A percentile compares a stretch with the other conserved stretches of the same genome.
Conservation (phyloP, 2,113 vertebrate species). For the Phylloscopus trochilus region DNA sequence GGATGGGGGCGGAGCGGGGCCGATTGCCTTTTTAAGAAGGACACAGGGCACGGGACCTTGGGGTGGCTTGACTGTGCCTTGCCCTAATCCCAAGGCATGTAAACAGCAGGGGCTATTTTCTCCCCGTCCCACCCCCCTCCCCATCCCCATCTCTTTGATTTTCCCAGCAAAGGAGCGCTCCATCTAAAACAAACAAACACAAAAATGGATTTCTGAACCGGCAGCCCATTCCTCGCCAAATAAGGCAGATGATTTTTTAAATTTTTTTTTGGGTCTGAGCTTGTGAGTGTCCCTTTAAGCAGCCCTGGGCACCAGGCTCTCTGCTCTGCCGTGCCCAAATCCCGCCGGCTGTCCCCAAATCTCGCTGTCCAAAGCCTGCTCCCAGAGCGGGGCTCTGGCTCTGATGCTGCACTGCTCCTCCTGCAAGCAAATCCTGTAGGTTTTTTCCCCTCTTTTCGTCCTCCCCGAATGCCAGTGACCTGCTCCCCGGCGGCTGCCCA, state of each 20-base stretch:
- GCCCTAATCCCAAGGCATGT: constrained; percentile 37
- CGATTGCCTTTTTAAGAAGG: not conserved
- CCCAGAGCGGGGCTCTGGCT: not conserved
- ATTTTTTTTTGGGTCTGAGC: not conserved
- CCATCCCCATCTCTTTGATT: constrained; percentile 1
- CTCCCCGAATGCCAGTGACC: not conserved
- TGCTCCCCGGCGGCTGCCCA: not conserved
- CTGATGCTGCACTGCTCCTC: not conserved
- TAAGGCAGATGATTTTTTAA: constrained; percentile 35
- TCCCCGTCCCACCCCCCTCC: not conserved
- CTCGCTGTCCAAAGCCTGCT: not conserved
- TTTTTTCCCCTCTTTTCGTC: not conserved
- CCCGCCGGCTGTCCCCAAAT: not conserved
- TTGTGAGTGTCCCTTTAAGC: constrained; percentile 49
- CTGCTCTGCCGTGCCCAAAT: not conserved
- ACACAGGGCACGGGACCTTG: not conserved
- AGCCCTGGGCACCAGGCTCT: not conserved
- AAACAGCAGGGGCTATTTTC: constrained; percentile 44
- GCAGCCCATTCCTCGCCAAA: constrained; percentile 62
- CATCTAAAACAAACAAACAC: constrained; percentile 46
- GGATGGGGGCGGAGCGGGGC: not conserved
- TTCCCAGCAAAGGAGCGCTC: constrained; percentile 45
- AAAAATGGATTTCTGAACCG: constrained; percentile 22
- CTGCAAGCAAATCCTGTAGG: not conserved
- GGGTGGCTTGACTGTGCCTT: not conserved